Evolutionary conservation across 2,797 vertebrate genomes (phyloP).

Genomic region (Pipistrellus nathusii): DNA sequence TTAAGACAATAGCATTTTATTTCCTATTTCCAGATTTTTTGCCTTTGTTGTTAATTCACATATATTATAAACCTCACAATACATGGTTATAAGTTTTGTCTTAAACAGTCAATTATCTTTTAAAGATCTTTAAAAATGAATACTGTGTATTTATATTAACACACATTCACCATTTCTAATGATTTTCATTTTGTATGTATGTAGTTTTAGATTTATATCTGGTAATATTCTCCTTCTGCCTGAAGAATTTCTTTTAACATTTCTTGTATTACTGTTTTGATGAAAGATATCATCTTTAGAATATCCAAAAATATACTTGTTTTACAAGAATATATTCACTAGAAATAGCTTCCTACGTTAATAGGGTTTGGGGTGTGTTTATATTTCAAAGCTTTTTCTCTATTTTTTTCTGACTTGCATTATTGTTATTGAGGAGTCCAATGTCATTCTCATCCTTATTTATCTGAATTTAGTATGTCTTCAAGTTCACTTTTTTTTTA

Average conservation of each 20-base stretch:
- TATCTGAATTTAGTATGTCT: neutral
- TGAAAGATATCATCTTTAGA: neutral
- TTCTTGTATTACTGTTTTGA: neutral
- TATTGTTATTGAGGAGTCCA: neutral
- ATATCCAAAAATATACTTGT: conserved; percentile 1
- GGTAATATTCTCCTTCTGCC: neutral
- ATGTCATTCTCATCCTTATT: neutral
- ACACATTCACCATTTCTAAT: neutral
- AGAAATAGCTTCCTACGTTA: neutral
- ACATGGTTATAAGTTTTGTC: neutral
- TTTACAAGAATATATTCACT: neutral
- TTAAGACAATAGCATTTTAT: neutral
- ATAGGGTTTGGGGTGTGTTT: neutral
- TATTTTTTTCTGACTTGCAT: neutral
- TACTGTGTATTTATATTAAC: neutral
- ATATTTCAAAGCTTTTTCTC: neutral
- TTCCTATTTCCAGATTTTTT: neutral
- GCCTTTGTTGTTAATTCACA: neutral
- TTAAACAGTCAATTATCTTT: neutral
- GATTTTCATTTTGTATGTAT: neutral
- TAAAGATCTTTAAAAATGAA: neutral
- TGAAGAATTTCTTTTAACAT: neutral
- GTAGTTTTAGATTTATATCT: neutral
- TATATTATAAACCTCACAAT: neutral
- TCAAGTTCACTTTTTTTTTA: neutral